Percentiles rank a stretch among this genome's conserved stretches.
Evolutionary conservation across 2,113 vertebrate genomes (phyloP).

Genomic region (Hystrix cristata): DNA sequence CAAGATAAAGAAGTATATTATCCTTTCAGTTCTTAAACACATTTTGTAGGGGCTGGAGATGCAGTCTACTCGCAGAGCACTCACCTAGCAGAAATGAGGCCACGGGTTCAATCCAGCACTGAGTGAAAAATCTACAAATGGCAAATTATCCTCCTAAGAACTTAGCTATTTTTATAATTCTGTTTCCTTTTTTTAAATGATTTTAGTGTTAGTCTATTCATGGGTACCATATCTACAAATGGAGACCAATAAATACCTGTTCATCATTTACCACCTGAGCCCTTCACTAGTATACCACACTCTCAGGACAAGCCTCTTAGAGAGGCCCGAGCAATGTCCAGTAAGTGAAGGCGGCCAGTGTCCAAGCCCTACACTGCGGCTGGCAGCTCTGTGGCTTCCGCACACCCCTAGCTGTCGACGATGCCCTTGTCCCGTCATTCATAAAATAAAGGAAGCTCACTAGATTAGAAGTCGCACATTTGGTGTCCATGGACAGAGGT

Average conservation of each 20-base stretch:
- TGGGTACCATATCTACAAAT: neutral
- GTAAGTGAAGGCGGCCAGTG: neutral
- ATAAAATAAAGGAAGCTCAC: neutral
- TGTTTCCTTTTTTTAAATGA: neutral
- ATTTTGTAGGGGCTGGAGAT: neutral
- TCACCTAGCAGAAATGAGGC: neutral
- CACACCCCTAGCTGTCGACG: neutral
- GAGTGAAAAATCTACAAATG: neutral
- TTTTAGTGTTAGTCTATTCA: neutral
- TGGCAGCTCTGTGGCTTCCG: neutral
- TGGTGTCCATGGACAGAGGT: neutral
- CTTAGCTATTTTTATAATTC: neutral
- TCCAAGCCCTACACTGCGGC: neutral
- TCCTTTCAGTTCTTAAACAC: neutral
- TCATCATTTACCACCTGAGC: neutral
- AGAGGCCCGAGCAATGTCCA: neutral
- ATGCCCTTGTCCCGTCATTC: neutral
- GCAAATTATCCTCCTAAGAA: neutral
- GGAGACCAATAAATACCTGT: neutral
- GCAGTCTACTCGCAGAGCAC: neutral
- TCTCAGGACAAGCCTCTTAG: neutral
- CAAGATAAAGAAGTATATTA: neutral
- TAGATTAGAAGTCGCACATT: neutral
- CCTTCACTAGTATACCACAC: fast-evolving
- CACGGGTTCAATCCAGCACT: neutral